These are phyloP conservation scores for Tortrix viridana DNA, from an alignment of 2,888 invertebrate species.

Conservation along the genomic window DNA sequence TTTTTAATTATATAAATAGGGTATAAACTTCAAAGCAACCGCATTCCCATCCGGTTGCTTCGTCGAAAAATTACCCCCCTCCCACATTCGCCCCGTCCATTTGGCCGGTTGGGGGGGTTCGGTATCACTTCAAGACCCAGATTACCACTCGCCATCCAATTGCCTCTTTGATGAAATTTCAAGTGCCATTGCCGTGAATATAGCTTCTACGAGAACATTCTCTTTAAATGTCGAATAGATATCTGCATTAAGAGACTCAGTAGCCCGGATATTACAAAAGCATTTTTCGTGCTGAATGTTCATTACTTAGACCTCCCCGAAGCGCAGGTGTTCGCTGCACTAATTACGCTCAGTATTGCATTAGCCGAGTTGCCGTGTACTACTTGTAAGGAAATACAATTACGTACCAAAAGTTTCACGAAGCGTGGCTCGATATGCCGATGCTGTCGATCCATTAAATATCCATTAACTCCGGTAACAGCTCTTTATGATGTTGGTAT, in stretches of 20 bases:
- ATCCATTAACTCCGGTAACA: conserved; percentile 34
- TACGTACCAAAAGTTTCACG: conserved; percentile 37
- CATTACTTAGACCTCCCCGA: conserved; percentile 26
- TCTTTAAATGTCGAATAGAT: background rate
- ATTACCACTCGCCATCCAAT: too few species aligned
- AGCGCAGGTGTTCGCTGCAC: conserved; percentile 24
- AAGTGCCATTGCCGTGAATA: too few species aligned
- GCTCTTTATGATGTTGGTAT: conserved; percentile 7
- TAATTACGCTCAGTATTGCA: conserved; percentile 42
- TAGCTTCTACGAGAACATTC: too few species aligned
- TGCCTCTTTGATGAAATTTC: too few species aligned
- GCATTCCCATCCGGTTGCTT: too few species aligned
- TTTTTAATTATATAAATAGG: too few species aligned
- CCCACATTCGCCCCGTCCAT: too few species aligned
- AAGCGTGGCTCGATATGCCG: conserved; percentile 28
- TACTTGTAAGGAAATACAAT: conserved; percentile 21
- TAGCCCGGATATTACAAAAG: background rate
- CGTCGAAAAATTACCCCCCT: too few species aligned
- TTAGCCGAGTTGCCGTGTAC: background rate
- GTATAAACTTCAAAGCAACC: too few species aligned
- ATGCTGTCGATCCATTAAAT: conserved; percentile 39
- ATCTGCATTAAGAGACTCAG: too few species aligned
- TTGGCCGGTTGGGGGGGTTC: too few species aligned
- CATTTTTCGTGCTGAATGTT: conserved; percentile 10
- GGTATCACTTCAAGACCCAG: too few species aligned